Base-by-base conservation (phyloP, 2,797 vertebrate genomes). In the Alcedo quadribrachys region DNA sequence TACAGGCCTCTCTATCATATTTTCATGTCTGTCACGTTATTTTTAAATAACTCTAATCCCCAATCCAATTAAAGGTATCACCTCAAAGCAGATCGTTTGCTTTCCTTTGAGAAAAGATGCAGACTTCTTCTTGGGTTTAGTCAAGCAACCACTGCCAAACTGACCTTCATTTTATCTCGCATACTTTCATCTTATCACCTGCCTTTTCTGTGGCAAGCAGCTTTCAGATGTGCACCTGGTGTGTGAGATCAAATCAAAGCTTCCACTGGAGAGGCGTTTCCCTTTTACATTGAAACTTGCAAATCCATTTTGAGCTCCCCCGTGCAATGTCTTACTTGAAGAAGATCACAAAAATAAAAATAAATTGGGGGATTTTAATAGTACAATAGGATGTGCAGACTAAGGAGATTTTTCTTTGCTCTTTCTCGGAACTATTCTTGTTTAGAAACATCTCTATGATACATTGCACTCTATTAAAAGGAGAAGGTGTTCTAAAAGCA, bases 151-250 rank as follows among this genome's bases (percentile, higher is more conserved):
- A 75, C 81, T 89, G 11, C 75, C 93, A 85, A 77, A 45, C 81
- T 94, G 95, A 96, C 95, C 96, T 97, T 97, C 80, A 24, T 90
- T 95, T 97, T 96, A 91, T 95, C 82, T 93, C 70, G 35, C 55
- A 50, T 77, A 65, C 81, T 92, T 95, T 81, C 86, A 90, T 96
- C 88, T 92, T 74, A 62, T 91, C 91, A 69, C 32, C 58, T 89
- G 83, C 92, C 71, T 87, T 95, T 91, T 78, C 62, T 89, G 67
- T 33, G 82, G 20, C 90, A 63, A 73, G 53, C 5, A 40, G 69
- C 60, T 93, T 85, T 93, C 93, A 94, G 74, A 91, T 77, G 86
- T 69, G 50, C 60, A 92, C 69, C 81, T 90, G 57, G 13, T 66
- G 68, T 42, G 69, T 58, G 82, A 95, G 74, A 94, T 22, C 70